These are phyloP conservation scores for Sphaerophoria rueppellii DNA, from an alignment of 2,888 invertebrate genomes.

Conservation along the genomic window DNA sequence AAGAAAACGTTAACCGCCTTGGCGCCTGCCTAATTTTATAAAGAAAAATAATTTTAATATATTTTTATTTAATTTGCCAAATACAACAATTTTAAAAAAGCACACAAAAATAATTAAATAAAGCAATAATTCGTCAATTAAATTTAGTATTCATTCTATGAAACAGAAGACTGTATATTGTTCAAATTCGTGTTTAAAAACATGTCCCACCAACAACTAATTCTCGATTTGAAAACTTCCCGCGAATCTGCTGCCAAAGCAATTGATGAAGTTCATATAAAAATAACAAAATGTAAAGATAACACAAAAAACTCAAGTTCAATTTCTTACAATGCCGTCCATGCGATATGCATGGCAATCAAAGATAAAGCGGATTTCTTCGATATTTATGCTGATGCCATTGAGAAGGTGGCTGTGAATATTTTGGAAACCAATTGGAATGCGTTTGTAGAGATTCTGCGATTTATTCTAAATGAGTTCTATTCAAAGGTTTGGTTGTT, in stretches of 20 bases:
- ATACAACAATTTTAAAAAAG: background rate
- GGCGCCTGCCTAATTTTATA: background rate
- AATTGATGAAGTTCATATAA: constrained; percentile 44
- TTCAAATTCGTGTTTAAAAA: background rate
- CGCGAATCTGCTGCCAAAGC: constrained; percentile 54
- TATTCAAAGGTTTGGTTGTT: constrained; percentile 52
- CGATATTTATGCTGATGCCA: constrained; percentile 51
- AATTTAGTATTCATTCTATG: background rate
- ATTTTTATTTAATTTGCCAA: constrained; percentile 27
- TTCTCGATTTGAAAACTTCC: constrained; percentile 64
- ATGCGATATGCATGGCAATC: constrained; percentile 60
- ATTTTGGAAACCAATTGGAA: constrained; percentile 58
- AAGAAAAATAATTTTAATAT: constrained; percentile 2
- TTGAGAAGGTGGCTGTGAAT: constrained; percentile 21
- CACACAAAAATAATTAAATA: background rate
- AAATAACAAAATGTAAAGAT: constrained; percentile 54
- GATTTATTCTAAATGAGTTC: constrained; percentile 53
- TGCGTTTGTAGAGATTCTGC: constrained; percentile 59
- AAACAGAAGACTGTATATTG: background rate
- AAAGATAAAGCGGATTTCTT: constrained; percentile 40
- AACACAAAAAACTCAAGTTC: constrained; percentile 39
- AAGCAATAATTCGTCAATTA: no score
- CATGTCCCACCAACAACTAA: constrained; percentile 62
- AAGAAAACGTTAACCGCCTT: no score
- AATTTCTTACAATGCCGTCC: constrained; percentile 51